Percentiles rank a stretch among this genome's conserved stretches.
Conservation (phyloP, 2,113 vertebrate species). For the Eurystomus gularis region DNA sequence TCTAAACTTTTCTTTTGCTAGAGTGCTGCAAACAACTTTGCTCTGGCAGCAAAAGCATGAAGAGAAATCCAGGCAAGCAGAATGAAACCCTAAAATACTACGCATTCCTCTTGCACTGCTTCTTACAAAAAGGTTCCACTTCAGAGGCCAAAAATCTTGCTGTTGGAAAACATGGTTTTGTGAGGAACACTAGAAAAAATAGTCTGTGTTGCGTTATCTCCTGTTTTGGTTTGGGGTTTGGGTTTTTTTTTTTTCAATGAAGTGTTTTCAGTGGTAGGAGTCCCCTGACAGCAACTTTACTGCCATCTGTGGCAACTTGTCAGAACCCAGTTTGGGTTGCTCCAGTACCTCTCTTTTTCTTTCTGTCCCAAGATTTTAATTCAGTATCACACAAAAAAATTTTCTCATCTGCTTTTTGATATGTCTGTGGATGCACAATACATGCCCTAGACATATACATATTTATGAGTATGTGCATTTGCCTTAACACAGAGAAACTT, state of each 20-base stretch:
- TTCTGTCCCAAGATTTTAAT: not conserved
- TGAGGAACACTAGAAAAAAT: not conserved
- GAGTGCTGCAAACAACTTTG: constrained; percentile 5
- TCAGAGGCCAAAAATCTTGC: not conserved
- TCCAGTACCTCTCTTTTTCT: not conserved
- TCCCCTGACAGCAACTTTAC: not conserved
- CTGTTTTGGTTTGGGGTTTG: not conserved
- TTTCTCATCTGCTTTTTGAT: not conserved
- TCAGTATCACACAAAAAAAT: not conserved
- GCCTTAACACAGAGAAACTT: not conserved
- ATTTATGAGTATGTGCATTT: not conserved
- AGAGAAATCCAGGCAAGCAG: not conserved
- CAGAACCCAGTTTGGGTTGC: not conserved
- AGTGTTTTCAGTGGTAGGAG: not conserved
- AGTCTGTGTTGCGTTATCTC: not conserved
- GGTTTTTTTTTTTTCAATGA: not conserved
- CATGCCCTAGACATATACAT: not conserved
- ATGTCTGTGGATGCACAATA: not conserved
- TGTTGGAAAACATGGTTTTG: not conserved
- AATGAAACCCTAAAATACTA: not conserved
- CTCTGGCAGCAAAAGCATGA: not conserved
- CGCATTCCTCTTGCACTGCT: not conserved
- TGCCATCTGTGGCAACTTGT: not conserved
- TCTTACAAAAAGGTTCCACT: constrained; percentile 16
- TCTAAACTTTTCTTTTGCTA: not conserved